Percentiles rank a stretch among this genome's conserved stretches.
Evolutionary conservation across 2,113 vertebrate species (phyloP).

Genomic region (Dasypus novemcinctus): DNA sequence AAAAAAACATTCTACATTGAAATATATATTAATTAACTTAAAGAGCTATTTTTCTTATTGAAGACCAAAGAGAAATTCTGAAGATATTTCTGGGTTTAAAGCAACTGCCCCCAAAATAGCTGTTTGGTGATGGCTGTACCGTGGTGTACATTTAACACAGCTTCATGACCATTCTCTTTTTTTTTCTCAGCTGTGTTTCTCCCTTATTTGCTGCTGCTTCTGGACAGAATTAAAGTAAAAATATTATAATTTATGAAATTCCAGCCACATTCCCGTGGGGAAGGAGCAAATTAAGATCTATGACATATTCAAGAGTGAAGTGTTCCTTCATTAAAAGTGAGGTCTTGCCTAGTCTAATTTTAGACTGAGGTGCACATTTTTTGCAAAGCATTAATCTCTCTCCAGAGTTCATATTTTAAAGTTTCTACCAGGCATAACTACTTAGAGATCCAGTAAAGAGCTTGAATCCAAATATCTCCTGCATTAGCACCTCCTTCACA

Average conservation of each 20-base stretch:
- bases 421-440: background rate
- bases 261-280: background rate
- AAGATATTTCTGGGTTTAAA: background rate
- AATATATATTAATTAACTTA: constrained; percentile 6
- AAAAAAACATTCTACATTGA: background rate
- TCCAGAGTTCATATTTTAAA: background rate
- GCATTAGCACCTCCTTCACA: background rate
- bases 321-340: background rate
- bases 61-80: constrained; percentile 13
- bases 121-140: background rate
- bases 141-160: background rate
- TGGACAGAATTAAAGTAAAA: constrained; percentile 37
- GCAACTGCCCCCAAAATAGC: background rate
- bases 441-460: background rate
- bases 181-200: background rate
- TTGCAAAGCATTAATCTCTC: background rate
- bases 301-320: background rate
- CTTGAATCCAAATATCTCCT: background rate
- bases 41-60: constrained; percentile 18
- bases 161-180: background rate
- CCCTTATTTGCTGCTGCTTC: background rate
- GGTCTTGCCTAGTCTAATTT: background rate
- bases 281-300: constrained; percentile 25
- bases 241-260: constrained; percentile 41
- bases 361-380: background rate